These are phyloP conservation scores for Nesoenas mayeri DNA, from an alignment of 2,113 vertebrate genomes.

Conservation along the genomic window DNA sequence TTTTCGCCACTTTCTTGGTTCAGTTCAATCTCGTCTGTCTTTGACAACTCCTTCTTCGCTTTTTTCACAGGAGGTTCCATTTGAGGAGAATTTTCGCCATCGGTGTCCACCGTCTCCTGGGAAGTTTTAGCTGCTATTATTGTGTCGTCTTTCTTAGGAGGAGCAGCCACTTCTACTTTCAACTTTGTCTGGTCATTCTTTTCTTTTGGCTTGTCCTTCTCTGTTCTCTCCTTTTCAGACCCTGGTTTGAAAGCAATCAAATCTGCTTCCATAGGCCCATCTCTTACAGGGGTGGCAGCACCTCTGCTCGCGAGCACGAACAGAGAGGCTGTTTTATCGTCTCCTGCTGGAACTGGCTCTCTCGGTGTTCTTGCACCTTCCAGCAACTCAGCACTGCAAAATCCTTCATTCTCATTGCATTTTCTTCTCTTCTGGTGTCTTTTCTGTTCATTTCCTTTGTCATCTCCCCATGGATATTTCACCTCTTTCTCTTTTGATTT, in stretches of 20 bases:
- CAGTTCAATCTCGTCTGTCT: constrained; percentile 90
- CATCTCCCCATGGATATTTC: constrained; percentile 68
- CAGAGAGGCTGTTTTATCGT: constrained; percentile 74
- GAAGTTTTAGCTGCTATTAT: constrained; percentile 75
- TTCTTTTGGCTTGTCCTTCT: constrained; percentile 77
- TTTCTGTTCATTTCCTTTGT: constrained; percentile 81
- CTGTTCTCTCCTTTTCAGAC: constrained; percentile 83
- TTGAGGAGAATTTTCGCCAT: constrained; percentile 70
- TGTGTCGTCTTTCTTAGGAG: constrained; percentile 81
- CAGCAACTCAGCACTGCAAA: constrained; percentile 71
- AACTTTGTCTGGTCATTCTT: constrained; percentile 85
- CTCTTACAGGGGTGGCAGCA: constrained; percentile 93
- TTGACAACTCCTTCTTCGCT: constrained; percentile 68
- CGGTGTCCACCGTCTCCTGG: constrained; percentile 79
- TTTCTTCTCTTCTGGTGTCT: constrained; percentile 87
- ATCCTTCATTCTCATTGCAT: constrained; percentile 84
- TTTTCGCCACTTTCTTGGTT: constrained; percentile 89
- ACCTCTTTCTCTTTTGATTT: constrained; percentile 77
- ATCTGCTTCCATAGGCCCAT: constrained; percentile 93
- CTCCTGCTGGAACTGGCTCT: constrained; percentile 71
- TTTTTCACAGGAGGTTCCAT: no score
- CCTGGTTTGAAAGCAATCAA: constrained; percentile 78
- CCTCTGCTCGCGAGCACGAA: constrained; percentile 81
- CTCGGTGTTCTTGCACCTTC: constrained; percentile 76
- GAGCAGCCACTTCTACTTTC: constrained; percentile 71